Base-by-base conservation (phyloP, 2,113 vertebrate species). In the Ailuropoda melanoleuca region DNA sequence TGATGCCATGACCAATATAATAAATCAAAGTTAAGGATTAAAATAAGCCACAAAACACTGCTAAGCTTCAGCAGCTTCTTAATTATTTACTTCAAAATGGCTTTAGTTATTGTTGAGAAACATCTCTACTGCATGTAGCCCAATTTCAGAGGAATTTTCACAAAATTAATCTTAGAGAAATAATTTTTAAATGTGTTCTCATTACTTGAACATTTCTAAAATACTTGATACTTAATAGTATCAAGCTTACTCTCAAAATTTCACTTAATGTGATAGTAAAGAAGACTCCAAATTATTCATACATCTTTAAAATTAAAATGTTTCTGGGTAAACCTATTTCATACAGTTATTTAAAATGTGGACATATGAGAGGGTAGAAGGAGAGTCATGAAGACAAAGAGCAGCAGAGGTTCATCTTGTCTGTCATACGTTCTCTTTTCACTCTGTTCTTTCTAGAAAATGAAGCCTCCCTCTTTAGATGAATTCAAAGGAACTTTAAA, bases 401-500 rank as follows among this genome's bases (percentile, higher is more conserved):
- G 0, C 3, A 77, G 26, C 6, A 7, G 46, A 48, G 50, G 15
- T 3, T 37, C 37, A 0, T 19, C 13, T 8, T 46, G n/a, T 53
- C 19, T 4, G 13, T 53, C 3, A 7, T 14, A 29, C 3, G 13
- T 6, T 46, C 56, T 64, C 23, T 31, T n/a, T 84, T 37, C 48
- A 55, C 8, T 14, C 7, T 18, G 4, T 39, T 58, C 31, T 58
- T 68, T 48, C n/a, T 46, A 19, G 56, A 14, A 37, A 82, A 92
- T 58, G 17, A 72, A 23, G 64, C 0, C 17, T 60, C 46, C 15
- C 87, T 55, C 15, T 21, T 31, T 24, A 19, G 31, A 26, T 19
- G 43, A 34, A 50, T 1, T 2, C 56, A 48, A 66, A 78, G n/a
- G 48, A 17, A 8, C 31, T 23, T 56, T 55, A 74, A 82, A 75